Base-by-base conservation (phyloP, 2,888 invertebrate genomes). In the Coelopa pilipes region DNA sequence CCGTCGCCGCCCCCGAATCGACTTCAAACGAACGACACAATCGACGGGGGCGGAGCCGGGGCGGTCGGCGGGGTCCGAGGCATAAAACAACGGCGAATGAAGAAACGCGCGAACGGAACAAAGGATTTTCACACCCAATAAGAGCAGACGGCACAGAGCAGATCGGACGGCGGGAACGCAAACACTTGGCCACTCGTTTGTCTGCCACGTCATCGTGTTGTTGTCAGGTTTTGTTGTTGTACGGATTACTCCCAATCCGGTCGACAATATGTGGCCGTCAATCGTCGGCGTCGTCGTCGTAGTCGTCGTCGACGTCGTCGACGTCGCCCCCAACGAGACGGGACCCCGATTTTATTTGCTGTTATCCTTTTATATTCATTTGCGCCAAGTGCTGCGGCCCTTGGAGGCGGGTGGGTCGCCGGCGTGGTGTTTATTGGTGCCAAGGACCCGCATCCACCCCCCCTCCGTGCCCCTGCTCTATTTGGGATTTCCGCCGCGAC, bases 171-270 rank as follows among this genome's bases (percentile, higher is more conserved):
- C n/a, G n/a, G 57, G 13, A 72, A 21, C 59, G 21, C 45, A 68
- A 55, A 69, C 21, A 50, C 62, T 74, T 73, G 65, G 65, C 74
- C 74, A 73, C 71, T 74, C 76, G 78, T 77, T 78, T 74, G 74
- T 76, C 13, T 66, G 49, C 12, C 12, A 60, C 13, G 34, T 34
- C 7, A 34, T 34, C 2, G 2, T 34, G 34, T 34, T 34, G 34
- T 34, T 34, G 34, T 34, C 4, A 4, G 2, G 34, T 34, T 34
- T 7, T 34, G 46, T 49, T 47, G 17, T 47, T 49, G 0, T 49
- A 21, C 7, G 19, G 21, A 15, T 66, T 50, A 66, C 24, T 49
- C 50, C 21, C 15, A 13, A 50, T 21, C 66, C 49, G 1, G 46
- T 63, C 60, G 50, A 66, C 66, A 66, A 50, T 66, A 66, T 66